These are phyloP conservation scores for Mugil cephalus DNA, from an alignment of 2,113 vertebrate species.

Conservation along the genomic window DNA sequence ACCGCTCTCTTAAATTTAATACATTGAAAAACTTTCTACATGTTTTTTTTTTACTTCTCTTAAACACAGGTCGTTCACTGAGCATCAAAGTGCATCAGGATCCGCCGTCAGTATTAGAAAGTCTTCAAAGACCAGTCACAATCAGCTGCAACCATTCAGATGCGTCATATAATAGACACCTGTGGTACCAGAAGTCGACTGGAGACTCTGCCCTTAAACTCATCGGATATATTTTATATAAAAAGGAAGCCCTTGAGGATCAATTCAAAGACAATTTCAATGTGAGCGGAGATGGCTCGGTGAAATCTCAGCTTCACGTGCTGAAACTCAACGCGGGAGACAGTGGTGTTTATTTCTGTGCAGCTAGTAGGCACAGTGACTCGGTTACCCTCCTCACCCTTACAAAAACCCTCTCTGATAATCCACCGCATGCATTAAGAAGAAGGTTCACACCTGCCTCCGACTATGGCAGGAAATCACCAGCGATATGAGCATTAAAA, in stretches of 20 bases:
- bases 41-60: background rate
- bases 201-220: conserved; percentile 29
- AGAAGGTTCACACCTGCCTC: conserved; percentile 21
- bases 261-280: background rate
- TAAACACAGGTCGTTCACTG: conserved; percentile 45
- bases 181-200: conserved; percentile 46
- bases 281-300: conserved; percentile 37
- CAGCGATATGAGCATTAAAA: conserved; percentile 6
- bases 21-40: background rate
- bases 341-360: conserved; percentile 72
- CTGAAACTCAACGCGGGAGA: conserved; percentile 33
- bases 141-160: conserved; percentile 53
- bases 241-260: background rate
- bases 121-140: background rate
- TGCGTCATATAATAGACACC: background rate
- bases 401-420: conserved; percentile 52
- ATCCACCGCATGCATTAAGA: background rate
- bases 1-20: background rate
- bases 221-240: background rate
- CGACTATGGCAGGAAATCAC: conserved; percentile 6
- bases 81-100: conserved; percentile 47
- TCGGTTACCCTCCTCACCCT: background rate
- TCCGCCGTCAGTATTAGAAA: conserved; percentile 38
- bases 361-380: conserved; percentile 62
- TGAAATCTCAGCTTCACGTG: conserved; percentile 7